Conservation (phyloP, 2,888 invertebrate genomes). For the Scaeva pyrastri region DNA sequence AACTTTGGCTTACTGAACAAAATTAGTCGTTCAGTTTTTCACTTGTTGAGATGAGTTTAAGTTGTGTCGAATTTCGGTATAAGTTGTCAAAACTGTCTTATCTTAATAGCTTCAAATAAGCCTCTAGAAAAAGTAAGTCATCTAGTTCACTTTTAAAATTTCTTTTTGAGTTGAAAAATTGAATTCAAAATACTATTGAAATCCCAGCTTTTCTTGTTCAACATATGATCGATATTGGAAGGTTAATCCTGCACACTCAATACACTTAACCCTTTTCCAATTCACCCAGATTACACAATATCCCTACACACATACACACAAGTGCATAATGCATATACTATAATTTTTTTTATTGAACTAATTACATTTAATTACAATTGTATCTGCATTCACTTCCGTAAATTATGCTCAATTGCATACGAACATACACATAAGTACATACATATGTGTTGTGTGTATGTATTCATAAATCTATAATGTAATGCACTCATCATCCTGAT, state of each 20-base stretch:
- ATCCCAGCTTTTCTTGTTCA: not conserved
- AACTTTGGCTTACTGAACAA: no score
- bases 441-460: not conserved
- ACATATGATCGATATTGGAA: not conserved
- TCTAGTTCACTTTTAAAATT: no score
- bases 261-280: not conserved
- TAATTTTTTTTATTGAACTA: constrained; percentile 62
- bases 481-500: constrained; percentile 1
- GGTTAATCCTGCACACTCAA: not conserved
- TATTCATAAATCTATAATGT: constrained; percentile 33
- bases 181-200: no score
- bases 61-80: no score
- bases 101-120: no score
- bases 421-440: no score
- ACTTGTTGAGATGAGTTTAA: no score
- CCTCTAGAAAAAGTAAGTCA: no score
- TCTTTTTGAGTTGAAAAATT: no score
- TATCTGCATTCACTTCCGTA: constrained; percentile 72
- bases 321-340: no score
- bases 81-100: no score
- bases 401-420: constrained; percentile 69
- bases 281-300: not conserved
- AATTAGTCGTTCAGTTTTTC: no score
- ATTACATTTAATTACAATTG: constrained; percentile 72
- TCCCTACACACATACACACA: not conserved